A percentile compares a stretch with the other conserved stretches of the same genome.
phyloP scores from a whole-genome alignment of 2,113 vertebrate species.

The Oreochromis niloticus region DNA sequence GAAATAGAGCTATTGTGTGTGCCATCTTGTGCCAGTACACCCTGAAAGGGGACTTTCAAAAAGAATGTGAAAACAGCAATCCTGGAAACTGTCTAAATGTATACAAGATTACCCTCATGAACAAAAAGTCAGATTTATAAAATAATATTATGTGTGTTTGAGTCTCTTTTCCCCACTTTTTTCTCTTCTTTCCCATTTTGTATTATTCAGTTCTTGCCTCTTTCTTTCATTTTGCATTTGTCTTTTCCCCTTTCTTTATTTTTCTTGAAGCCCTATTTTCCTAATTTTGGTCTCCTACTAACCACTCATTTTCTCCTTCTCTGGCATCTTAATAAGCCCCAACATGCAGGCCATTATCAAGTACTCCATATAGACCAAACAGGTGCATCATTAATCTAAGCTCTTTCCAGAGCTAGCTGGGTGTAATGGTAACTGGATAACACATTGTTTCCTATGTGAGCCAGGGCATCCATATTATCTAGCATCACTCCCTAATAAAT shows the following conservation, averaged over 20 bases:
- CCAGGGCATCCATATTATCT: constrained; percentile 60
- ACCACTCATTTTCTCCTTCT: background rate
- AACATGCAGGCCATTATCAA: constrained; percentile 37
- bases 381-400: constrained; percentile 63
- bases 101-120: background rate
- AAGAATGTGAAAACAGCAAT: background rate
- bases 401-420: constrained; percentile 31
- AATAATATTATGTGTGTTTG: background rate
- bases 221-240: background rate
- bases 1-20: background rate
- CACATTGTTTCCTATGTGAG: constrained; percentile 59
- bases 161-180: background rate
- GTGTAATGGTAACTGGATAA: constrained; percentile 61
- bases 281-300: constrained; percentile 3
- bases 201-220: background rate
- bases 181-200: background rate
- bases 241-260: background rate
- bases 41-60: background rate
- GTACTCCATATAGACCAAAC: constrained; percentile 43
- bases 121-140: fast-evolving
- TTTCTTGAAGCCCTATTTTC: background rate
- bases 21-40: background rate
- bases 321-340: constrained; percentile 40
- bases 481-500: constrained; percentile 58
- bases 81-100: background rate